Evolutionary conservation across 2,113 vertebrate species (phyloP), one percentile per base, ranked within the genome.

Genomic region (Rousettus leschenaultii): DNA sequence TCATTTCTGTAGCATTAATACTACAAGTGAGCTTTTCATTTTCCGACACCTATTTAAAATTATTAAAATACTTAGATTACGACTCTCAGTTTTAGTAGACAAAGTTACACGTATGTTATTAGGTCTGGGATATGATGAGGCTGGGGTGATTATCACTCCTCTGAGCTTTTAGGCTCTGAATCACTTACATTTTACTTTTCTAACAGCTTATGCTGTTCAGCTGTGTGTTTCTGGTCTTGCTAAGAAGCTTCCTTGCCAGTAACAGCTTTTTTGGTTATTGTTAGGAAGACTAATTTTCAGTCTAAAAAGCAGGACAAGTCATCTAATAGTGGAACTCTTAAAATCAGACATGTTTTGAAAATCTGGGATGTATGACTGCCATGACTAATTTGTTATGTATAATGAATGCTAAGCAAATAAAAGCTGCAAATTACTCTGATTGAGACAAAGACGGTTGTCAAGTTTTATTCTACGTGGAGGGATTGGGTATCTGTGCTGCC

Each of bases 331-430:
- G 57, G 10, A 78, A 91, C 53, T 74, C 9, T 61, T 45, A 95
- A 80, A 96, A 59, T 73, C 21, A 75, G 55, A 94, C 18, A 11
- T 57, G 18, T 63, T 88, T 88, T 78, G 73, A 94, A 91, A 96
- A 91, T 66, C 33, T 68, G 71, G 6, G 13, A 30, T 16, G 9
- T 45, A 26, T 24, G 22, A 74, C 87, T 16, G 19, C n/a, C 35
- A 55, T 35, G 21, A 19, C 40, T 43, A 33, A 86, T n/a, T 21
- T 24, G 9, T 65, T 89, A 22, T 38, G 0, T 19, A 28, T 70
- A 61, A 89, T 33, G n/a, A 91, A 86, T 40, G 9, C 19, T 53
- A 45, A 28, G 10, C 51, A 94, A 70, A 40, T 65, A 51, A 71
- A 83, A 77, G 45, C 19, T 61, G 55, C 15, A n/a, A 51, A 68